Base-by-base conservation (phyloP, 2,888 invertebrate genomes). In the Odontocolon sp. region DNA sequence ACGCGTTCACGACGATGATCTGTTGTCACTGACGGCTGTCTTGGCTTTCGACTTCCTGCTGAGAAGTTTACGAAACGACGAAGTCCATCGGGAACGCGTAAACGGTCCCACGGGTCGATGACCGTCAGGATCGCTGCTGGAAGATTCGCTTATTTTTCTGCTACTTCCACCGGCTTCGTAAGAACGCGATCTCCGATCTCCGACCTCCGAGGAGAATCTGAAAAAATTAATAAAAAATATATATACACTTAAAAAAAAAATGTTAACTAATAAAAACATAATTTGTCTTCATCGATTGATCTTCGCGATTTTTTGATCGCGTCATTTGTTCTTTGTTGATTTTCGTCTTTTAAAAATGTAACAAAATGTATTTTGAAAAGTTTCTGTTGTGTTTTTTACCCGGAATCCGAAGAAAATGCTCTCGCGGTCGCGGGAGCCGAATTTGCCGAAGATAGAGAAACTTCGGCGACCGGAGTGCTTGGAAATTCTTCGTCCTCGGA, bases 61-160 rank as follows among this genome's bases (percentile, higher is more conserved):
- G 11, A 90, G 85, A 6, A 93, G 89, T 83, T 92, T 93, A 52
- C 93, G 91, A 87, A 93, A 93, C 2, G 93, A 93, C 0, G 93
- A 92, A 14, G 93, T 93, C 93, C 93, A 93, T 81, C 91, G 92
- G 52, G 93, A 92, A 11, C 93, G 91, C 6, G 90, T 91, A 70
- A 93, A 86, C 82, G 91, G 90, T 79, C 90, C 91, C 83, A 54
- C 61, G 45, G 23, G 74, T 72, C 79, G 77, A 6, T 70, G 83
- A 67, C 69, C 80, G 33, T 80, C 77, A 23, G 66, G 50, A 45
- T 80, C 80, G 77, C 87, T 85, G 81, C 80, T 85, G n/a, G 83
- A n/a, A n/a, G n/a, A 86, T 73, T 88, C 89, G 70, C 88, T 89
- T 75, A 85, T 84, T 69, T 87, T 87, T 45, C 85, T 82, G 71